Evolutionary conservation across 2,113 vertebrate species (phyloP), one percentile per base, ranked within the genome.

Genomic region (Ivindomyrus marchei): DNA sequence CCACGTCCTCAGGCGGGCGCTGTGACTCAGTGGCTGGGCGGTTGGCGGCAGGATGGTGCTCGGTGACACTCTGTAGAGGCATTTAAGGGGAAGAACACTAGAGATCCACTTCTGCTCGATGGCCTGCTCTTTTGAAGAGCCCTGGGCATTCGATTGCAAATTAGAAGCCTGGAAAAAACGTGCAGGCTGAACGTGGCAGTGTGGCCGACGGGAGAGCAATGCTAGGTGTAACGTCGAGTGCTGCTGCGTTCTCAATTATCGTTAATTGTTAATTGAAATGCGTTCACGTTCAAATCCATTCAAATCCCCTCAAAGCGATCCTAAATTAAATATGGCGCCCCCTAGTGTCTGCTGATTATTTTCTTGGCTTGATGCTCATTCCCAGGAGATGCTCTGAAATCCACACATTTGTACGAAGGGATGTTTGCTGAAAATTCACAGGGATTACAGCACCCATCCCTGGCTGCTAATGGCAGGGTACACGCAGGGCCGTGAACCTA

Each of bases 61-160:
- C 45, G 5, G 83, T 85, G 45, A 47, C 45, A 47, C 24, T 42
- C 74, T 42, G 74, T 42, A 80, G 74, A 39, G 74, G 83, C 42
- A 46, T 85, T 85, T 85, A 85, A 45, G 83, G 9, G 39, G 39
- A 46, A 85, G 42, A 24, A 85, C 83, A 85, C 42, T 46, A 85
- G 45, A 85, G 39, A 47, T 4, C 83, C 83, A 46, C 83, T 85
- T 46, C 83, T 85, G 45, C 45, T 85, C 19, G 7, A 24, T 47
- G 83, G 39, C 45, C 83, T 9, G 39, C 24, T 85, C 74, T 80
- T 80, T 47, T 45, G 42, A 85, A 85, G 42, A 85, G 45, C 83
- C 42, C 83, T 85, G 83, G 83, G 45, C 83, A 46, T 85, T 46
- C 83, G 36, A 24, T 85, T 85, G 83, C 83, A 85, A 85, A 85